A percentile compares a stretch with the other conserved stretches of the same genome.
Evolutionary conservation across 2,797 vertebrate species (phyloP).

Genomic region (Babyrousa celebensis): DNA sequence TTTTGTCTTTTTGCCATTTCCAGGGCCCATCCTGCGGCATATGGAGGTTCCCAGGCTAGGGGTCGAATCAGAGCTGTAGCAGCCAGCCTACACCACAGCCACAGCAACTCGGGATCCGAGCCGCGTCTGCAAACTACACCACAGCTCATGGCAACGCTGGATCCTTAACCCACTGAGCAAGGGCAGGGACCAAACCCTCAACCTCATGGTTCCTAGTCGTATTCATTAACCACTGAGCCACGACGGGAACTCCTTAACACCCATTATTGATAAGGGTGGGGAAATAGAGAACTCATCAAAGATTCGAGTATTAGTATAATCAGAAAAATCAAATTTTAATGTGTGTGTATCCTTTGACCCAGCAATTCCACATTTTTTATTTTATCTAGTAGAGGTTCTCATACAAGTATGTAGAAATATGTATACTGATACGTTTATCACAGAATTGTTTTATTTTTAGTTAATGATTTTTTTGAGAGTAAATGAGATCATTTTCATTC

Average conservation of each 20-base stretch:
- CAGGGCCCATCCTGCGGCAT: too few species aligned
- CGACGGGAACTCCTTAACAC: not conserved
- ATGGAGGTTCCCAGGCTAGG: too few species aligned
- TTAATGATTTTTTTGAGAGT: conserved; percentile 19
- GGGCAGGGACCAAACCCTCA: too few species aligned
- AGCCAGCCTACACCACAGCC: too few species aligned
- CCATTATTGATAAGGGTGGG: not conserved
- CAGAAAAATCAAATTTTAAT: not conserved
- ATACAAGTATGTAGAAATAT: not conserved
- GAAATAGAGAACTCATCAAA: not conserved
- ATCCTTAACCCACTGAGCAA: too few species aligned
- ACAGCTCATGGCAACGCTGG: too few species aligned
- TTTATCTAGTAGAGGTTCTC: not conserved
- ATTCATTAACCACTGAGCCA: too few species aligned
- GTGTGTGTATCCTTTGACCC: not conserved
- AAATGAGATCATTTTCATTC: conserved; percentile 5
- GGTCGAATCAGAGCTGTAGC: too few species aligned
- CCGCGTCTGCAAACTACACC: too few species aligned
- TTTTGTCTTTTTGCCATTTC: too few species aligned
- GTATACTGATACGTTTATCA: not conserved
- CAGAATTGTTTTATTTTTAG: not conserved
- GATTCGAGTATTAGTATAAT: not conserved
- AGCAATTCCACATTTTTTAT: not conserved
- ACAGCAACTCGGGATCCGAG: too few species aligned
- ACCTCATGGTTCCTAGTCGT: too few species aligned